Base-by-base conservation (phyloP, 2,888 invertebrate genomes). In the Apotomis capreana region DNA sequence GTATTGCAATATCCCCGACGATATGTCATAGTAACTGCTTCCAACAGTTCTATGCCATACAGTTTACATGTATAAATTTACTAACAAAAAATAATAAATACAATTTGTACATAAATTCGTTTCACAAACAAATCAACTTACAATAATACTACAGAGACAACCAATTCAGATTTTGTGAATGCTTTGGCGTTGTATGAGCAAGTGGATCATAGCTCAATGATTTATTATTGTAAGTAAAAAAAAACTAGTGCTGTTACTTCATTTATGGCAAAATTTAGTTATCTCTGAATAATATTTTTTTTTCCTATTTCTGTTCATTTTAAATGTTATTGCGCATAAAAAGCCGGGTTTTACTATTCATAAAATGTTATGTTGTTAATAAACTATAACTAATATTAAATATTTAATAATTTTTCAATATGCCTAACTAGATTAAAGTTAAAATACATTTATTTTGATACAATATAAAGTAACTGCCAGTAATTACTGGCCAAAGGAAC, bases 101-200 rank as follows among this genome's bases (percentile, higher is more conserved):
- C 49, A 67, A 49, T 63, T 69, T 69, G 69, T 64, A 69, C 69
- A 69, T 63, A 59, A 52, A 37, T 58, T 51, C 49, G 67, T 12
- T 46, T 67, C 58, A 49, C 3, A 57, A 58, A 26, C 37, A 4
- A 37, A 0, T 44, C 36, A 10, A 37, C 57, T 67, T 51, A 51
- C 10, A 12, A 68, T 40, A 68, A 37, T 3, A 63, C 26, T 5
- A 36, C 0, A 3, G 46, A 10, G 46, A 0, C 46, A 3, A 6
- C 3, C 3, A 5, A 6, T 54, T 6, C 5, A 5, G 13, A 13
- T 13, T n/a, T 54, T n/a, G 13, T 54, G 12, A 15, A 46, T 46
- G 3, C 5, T 46, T 5, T 49, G 1, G 15, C 9, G 37, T 6
- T 15, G 26, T 15, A 57, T 3, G 3, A 36, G 10, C 4, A 10